Base-by-base conservation (phyloP, 1,140 invertebrate species). In the Drosophila subpulchrella region DNA sequence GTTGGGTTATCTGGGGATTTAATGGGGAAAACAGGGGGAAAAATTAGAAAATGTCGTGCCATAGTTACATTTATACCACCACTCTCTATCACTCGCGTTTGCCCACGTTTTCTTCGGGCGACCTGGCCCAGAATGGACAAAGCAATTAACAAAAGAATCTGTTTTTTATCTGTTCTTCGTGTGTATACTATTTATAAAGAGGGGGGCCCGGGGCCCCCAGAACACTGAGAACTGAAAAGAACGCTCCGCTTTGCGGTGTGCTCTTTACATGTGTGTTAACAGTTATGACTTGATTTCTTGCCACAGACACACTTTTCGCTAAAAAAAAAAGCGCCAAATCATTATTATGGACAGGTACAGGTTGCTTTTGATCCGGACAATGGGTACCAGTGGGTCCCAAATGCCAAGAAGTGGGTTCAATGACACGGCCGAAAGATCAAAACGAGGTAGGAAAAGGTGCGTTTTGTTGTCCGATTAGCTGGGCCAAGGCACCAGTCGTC, bases 221-320 rank as follows among this genome's bases (percentile, higher is more conserved):
- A 56, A 51, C 38, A 27, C 32, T 0, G 2, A 34, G 30, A 36
- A 36, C 30, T 51, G 38, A 68, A 67, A 66, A 53, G 61, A 68
- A 68, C 61, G 61, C 61, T 68, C 47, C 61, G 65, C 65, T 68
- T 66, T 66, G 38, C 50, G 61, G 47, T 36, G 47, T 54, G 60
- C 61, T 68, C 65, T 68, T 68, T 68, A 66, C 61, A 68, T 60
- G 65, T 68, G 61, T 68, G 44, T 71, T 71, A 62, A 86, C 83
- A 83, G 83, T 86, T 86, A 86, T 77, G 75, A 68, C 79, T 86
- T 77, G 75, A 86, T 86, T 83, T 88, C 79, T 79, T 88, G 79
- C 58, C 75, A 48, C 66, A 79, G 71, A 83, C 70, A 72, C 58
- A 56, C 57, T 54, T 71, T 60, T 73, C 41, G 47, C 68, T 46